Conservation (phyloP, 2,113 vertebrate species). For the Meriones unguiculatus region DNA sequence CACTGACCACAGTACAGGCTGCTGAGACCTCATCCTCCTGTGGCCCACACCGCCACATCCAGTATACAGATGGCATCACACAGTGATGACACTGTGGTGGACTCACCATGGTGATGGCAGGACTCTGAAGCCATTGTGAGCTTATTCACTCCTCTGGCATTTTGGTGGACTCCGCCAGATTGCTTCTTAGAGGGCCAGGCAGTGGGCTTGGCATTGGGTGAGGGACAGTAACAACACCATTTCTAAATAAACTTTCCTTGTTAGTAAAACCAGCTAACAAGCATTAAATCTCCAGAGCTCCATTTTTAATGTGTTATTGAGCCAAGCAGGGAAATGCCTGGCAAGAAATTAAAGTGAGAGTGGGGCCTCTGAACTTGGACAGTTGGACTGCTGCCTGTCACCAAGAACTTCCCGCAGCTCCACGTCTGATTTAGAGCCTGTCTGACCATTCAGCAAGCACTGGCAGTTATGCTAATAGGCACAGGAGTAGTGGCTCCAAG, state of each 20-base stretch:
- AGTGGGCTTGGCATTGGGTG: not conserved
- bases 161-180: not conserved
- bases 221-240: constrained; percentile 22
- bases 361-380: not conserved
- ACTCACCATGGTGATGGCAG: not conserved
- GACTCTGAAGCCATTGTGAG: not conserved
- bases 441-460: not conserved
- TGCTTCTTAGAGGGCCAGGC: not conserved
- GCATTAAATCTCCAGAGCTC: constrained; percentile 62
- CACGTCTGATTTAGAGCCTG: not conserved
- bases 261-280: constrained; percentile 63
- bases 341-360: constrained; percentile 59
- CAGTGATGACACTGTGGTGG: not conserved
- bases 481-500: accelerated
- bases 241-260: constrained; percentile 55
- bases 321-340: constrained; percentile 35
- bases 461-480: not conserved
- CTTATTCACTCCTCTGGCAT: not conserved
- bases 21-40: not conserved
- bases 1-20: not conserved
- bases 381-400: not conserved
- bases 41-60: not conserved
- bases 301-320: constrained; percentile 55
- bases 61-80: not conserved
- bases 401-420: not conserved